These are phyloP conservation scores for Heterohyrax brucei DNA, from an alignment of 2,797 vertebrate genomes.

Conservation along the genomic window DNA sequence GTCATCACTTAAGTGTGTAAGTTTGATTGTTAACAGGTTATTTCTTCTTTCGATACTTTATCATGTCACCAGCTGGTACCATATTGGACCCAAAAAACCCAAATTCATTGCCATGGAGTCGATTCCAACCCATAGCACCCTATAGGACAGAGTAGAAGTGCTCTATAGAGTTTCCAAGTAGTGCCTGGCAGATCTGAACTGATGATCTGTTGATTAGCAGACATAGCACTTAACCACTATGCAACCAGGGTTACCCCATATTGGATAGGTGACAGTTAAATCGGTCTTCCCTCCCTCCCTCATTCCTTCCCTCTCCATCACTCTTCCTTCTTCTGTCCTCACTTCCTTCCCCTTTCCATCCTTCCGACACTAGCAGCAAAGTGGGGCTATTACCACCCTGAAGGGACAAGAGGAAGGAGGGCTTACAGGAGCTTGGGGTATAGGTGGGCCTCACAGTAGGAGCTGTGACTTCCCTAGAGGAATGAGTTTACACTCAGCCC, in stretches of 20 bases:
- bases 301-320: no score
- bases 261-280: neutral
- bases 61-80: neutral
- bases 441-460: neutral
- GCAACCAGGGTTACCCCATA: neutral
- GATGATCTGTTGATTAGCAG: no score
- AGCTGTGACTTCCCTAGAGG: neutral
- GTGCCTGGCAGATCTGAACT: no score
- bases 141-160: no score
- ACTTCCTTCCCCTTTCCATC: neutral
- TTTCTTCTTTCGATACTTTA: constrained; percentile 5
- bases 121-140: no score
- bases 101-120: no score
- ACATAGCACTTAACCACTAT: no score
- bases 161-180: no score
- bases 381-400: no score
- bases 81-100: neutral
- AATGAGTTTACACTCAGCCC: neutral
- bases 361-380: neutral
- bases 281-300: neutral
- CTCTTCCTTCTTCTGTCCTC: neutral
- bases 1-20: neutral
- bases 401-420: neutral
- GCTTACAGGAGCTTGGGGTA: neutral
- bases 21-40: constrained; percentile 12